These are phyloP conservation scores for Chlamydotis undulata DNA, from an alignment of 2,113 vertebrate genomes.

Conservation along the genomic window DNA sequence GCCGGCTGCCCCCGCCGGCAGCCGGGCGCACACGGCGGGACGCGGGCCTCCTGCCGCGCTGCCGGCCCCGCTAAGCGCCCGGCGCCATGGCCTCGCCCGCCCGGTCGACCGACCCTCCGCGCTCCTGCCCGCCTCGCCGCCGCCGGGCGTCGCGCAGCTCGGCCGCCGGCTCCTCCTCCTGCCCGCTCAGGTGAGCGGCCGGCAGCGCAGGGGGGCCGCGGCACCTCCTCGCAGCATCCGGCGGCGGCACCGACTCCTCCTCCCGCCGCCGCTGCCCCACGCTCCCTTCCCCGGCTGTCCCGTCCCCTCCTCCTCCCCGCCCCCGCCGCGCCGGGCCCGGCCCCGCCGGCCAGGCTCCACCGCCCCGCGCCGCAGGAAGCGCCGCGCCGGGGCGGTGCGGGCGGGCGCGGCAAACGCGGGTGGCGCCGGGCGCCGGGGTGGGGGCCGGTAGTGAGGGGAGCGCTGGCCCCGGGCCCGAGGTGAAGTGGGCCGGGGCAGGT, in stretches of 20 bases:
- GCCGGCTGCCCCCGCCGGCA: too few species aligned
- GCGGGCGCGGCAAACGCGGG: too few species aligned
- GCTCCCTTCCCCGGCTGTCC: not conserved
- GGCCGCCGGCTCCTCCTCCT: conserved; percentile 39
- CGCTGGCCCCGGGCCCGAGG: not conserved
- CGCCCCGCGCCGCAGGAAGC: not conserved
- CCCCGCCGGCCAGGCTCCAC: not conserved
- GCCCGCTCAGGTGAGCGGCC: conserved; percentile 49
- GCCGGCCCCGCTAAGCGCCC: not conserved
- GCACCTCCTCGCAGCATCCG: conserved; percentile 37
- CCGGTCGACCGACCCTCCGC: not conserved
- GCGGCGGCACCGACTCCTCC: not conserved
- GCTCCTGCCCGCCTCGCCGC: not conserved
- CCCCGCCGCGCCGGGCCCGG: not conserved
- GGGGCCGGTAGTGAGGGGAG: not conserved
- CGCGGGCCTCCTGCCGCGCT: not conserved
- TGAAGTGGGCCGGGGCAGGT: not conserved
- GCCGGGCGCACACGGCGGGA: not conserved
- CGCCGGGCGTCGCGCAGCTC: not conserved
- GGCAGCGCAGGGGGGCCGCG: conserved; percentile 1
- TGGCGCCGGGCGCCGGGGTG: not conserved
- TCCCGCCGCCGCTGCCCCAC: not conserved
- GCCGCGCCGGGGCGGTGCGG: not conserved
- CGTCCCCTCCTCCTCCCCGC: not conserved
- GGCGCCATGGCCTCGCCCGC: not conserved